Evolutionary conservation across 1,140 invertebrate genomes (phyloP).

Genomic region (Brachionus koreanus): DNA sequence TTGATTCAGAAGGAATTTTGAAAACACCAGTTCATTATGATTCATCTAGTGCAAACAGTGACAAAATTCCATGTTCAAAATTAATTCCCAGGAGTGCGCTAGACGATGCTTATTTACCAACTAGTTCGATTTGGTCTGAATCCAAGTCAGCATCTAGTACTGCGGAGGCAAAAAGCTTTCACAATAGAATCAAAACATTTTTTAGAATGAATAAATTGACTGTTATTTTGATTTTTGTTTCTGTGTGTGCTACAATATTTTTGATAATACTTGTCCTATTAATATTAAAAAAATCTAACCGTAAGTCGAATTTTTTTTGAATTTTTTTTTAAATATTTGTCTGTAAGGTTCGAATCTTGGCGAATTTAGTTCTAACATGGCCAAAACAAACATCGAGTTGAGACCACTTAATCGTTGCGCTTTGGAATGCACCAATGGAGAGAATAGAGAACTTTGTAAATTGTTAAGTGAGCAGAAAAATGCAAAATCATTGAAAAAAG

Average conservation of each 20-base stretch:
- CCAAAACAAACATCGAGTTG: background rate
- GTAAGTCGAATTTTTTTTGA: background rate
- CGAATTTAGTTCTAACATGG: background rate
- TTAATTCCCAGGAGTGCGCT: background rate
- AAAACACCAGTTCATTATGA: background rate
- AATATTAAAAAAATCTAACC: background rate
- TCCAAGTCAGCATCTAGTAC: background rate
- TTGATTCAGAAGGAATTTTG: background rate
- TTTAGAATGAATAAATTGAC: background rate
- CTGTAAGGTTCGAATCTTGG: background rate
- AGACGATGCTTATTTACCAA: background rate
- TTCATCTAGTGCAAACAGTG: background rate
- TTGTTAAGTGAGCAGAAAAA: background rate
- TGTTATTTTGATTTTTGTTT: background rate
- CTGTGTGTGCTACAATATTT: background rate
- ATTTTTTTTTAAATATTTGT: background rate
- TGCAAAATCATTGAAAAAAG: background rate
- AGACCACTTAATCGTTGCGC: background rate
- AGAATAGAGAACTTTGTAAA: background rate
- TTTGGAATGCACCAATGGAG: background rate
- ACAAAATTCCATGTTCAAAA: background rate
- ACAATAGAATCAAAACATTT: background rate
- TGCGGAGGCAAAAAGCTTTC: background rate
- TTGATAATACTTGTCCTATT: background rate
- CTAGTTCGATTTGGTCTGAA: background rate